Evolutionary conservation across 2,888 invertebrate genomes (phyloP), one percentile per base, ranked within the genome.

Genomic region (Cyclophora albipunctata): DNA sequence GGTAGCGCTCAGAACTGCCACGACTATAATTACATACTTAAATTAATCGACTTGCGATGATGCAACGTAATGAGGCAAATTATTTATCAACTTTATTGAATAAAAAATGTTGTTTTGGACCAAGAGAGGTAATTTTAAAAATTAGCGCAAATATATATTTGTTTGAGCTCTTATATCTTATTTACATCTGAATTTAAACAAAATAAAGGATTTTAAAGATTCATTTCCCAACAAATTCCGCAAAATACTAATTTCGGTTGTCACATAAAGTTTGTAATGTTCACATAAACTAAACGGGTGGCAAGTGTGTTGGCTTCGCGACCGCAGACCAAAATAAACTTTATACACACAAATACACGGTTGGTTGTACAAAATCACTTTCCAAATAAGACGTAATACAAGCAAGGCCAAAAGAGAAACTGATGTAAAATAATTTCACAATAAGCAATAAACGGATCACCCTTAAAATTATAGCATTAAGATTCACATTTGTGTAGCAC

Each of bases 251-350:
- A 65, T 65, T 71, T 66, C 53, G 49, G 56, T 55, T 60, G 68
- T 65, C 67, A 58, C 70, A 64, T 70, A 65, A 69, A 70, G 59
- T 67, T 62, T 58, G 55, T 63, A 58, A 59, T 60, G 65, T 68
- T 64, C 62, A 58, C 69, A 65, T 71, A 71, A 71, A 71, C 62
- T 62, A 65, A 54, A 64, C 60, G 54, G 62, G 61, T 58, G 68
- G 67, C 64, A 64, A 53, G 49, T 55, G 37, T 48, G 52, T 49
- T 53, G 52, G 49, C 47, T 58, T 49, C 3, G 20, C 42, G 45
- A 53, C 34, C 51, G 44, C 3, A 3, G 42, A 5, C 41, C 7
- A 47, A 45, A 43, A 47, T 35, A 3, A 7, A 42, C 53, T 53
- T 51, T 63, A 61, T 43, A 3, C 0, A 5, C 20, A n/a, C n/a